phyloP scores from a whole-genome alignment of 2,888 invertebrate species.

The Clostera curtula region DNA sequence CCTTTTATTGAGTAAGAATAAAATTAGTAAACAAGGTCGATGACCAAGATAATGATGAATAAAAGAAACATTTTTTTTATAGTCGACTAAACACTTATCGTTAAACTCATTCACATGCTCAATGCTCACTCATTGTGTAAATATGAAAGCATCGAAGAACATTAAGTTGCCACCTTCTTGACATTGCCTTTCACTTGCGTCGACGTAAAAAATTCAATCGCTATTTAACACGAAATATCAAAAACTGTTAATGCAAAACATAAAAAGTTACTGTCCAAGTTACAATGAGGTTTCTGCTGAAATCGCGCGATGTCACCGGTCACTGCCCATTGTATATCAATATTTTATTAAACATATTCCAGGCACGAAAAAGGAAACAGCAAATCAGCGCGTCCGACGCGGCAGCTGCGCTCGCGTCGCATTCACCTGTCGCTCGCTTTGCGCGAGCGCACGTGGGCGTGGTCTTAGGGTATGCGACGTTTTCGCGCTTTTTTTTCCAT shows the following conservation, averaged over 20 bases:
- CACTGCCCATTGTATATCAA: conserved; percentile 62
- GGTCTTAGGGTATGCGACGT: conserved; percentile 47
- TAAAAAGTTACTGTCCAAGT: conserved; percentile 24
- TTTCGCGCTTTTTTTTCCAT: conserved; percentile 62
- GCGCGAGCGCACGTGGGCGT: conserved; percentile 63
- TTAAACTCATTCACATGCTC: conserved; percentile 6
- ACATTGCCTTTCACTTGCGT: conserved; percentile 14
- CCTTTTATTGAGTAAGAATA: too few relatives aligned
- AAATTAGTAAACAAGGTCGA: too few relatives aligned
- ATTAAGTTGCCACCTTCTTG: conserved; percentile 6
- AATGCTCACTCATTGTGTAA: conserved; percentile 11
- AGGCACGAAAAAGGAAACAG: conserved; percentile 49
- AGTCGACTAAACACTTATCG: conserved; percentile 3
- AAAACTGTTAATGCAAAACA: conserved; percentile 13
- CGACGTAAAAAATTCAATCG: conserved; percentile 12
- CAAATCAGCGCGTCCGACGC: conserved; percentile 48
- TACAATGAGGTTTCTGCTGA: conserved; percentile 35
- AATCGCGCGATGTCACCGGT: conserved; percentile 36
- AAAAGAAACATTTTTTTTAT: too few relatives aligned
- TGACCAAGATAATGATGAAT: too few relatives aligned
- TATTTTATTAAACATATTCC: conserved; percentile 58
- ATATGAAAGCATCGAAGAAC: conserved; percentile 10
- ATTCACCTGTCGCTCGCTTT: conserved; percentile 61
- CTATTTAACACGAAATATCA: conserved; percentile 15
- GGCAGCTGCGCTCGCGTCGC: conserved; percentile 52